A percentile compares a stretch with the other conserved stretches of the same genome.
phyloP scores from a whole-genome alignment of 2,113 vertebrate species.

The Ammodytes marinus region DNA sequence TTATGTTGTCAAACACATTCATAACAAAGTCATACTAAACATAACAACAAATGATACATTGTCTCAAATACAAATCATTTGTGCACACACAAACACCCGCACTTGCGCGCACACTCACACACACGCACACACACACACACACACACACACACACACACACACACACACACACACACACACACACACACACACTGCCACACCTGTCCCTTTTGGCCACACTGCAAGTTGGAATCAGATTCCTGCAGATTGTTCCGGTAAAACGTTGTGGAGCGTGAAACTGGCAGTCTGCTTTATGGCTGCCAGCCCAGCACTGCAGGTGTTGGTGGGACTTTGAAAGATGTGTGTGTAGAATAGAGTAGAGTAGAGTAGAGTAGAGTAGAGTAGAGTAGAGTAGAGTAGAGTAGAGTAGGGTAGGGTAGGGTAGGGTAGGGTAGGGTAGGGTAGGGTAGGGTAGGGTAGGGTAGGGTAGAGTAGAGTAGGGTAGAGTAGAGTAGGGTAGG shows the following conservation, averaged over 20 bases:
- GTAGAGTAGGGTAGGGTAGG: no score
- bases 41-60: not conserved
- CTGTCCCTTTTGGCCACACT: conserved; percentile 35
- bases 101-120: not conserved
- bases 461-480: no score
- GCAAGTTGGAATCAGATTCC: conserved; percentile 56
- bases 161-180: conserved; percentile 8
- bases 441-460: no score
- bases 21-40: not conserved
- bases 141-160: not conserved
- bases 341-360: not conserved
- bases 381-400: no score
- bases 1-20: conserved; percentile 1
- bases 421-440: no score
- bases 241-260: conserved; percentile 56
- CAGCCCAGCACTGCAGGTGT: conserved; percentile 40
- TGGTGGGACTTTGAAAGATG: not conserved
- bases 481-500: no score
- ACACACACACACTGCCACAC: conserved; percentile 39
- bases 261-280: conserved; percentile 51
- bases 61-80: conserved; percentile 10
- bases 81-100: not conserved
- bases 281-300: conserved; percentile 53
- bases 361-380: no score
- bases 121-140: not conserved